phyloP scores from a whole-genome alignment of 2,797 vertebrate genomes.

The Pipistrellus nathusii region DNA sequence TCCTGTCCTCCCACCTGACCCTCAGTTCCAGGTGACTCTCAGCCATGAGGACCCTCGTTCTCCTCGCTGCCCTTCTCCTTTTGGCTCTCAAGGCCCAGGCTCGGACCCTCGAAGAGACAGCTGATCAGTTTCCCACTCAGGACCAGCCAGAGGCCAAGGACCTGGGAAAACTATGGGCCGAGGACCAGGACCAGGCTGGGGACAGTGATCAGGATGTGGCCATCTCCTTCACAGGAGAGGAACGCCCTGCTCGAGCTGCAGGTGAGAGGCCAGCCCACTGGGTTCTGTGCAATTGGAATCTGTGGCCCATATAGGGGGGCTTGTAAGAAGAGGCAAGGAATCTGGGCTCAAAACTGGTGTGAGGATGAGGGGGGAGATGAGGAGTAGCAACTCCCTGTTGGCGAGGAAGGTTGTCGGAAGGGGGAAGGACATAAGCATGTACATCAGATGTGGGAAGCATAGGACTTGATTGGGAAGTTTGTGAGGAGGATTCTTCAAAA shows the following conservation, averaged over 20 bases:
- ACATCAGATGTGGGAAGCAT: neutral
- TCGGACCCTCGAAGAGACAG: neutral
- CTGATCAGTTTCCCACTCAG: fast-evolving
- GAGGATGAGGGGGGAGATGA: neutral
- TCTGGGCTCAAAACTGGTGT: neutral
- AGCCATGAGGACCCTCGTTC: neutral
- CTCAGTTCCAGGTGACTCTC: neutral
- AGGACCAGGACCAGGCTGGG: neutral
- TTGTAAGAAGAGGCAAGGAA: neutral
- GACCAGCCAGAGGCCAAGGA: neutral
- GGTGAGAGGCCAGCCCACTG: neutral
- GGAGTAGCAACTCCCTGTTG: neutral
- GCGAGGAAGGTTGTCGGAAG: neutral
- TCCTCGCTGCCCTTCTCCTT: constrained; percentile 28
- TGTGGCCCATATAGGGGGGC: neutral
- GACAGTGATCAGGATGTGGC: neutral
- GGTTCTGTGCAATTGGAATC: neutral
- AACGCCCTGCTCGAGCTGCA: neutral
- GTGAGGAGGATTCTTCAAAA: no score
- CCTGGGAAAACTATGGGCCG: fast-evolving
- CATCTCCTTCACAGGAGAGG: neutral
- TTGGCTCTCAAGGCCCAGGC: constrained; percentile 10
- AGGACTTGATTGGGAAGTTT: no score
- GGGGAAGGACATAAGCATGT: neutral
- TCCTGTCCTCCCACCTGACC: no score